Percentiles rank a stretch among this genome's conserved stretches.
phyloP scores from a whole-genome alignment of 1,140 invertebrate genomes.

The Cydia pomonella region DNA sequence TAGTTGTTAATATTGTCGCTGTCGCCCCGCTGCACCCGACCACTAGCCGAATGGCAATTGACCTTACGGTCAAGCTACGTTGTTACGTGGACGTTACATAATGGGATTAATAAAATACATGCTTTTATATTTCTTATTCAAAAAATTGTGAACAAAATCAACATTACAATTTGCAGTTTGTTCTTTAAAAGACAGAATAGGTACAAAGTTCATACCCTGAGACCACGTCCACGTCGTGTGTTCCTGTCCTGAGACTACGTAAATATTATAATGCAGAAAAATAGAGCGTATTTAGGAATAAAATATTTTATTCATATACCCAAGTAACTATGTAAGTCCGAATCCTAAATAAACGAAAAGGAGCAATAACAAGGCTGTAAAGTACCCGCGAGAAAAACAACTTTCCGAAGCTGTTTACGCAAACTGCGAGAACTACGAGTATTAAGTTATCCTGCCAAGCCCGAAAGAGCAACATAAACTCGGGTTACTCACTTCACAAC shows the following conservation, averaged over 20 bases:
- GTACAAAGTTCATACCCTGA: no score
- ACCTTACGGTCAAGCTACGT: slow-evolving; percentile 6
- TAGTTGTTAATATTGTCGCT: not conserved
- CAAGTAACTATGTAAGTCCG: not conserved
- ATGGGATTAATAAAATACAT: not conserved
- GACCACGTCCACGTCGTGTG: no score
- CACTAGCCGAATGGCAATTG: not conserved
- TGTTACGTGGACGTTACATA: not conserved
- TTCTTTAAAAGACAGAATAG: no score
- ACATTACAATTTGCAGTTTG: no score
- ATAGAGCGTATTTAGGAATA: not conserved
- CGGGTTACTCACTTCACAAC: slow-evolving; percentile 21
- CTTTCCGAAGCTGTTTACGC: not conserved
- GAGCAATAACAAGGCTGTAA: slow-evolving; percentile 3
- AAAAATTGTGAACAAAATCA: no score
- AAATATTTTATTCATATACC: not conserved
- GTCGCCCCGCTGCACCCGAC: not conserved
- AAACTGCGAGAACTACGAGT: not conserved
- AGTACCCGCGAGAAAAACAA: slow-evolving; percentile 10
- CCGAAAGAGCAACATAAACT: slow-evolving; percentile 15
- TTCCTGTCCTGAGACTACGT: no score
- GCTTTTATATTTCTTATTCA: no score
- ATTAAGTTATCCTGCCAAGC: slow-evolving; percentile 8
- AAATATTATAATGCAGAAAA: not conserved
- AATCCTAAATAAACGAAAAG: not conserved